Base-by-base conservation (phyloP, 2,888 invertebrate species). In the Vesta saturnalis region DNA sequence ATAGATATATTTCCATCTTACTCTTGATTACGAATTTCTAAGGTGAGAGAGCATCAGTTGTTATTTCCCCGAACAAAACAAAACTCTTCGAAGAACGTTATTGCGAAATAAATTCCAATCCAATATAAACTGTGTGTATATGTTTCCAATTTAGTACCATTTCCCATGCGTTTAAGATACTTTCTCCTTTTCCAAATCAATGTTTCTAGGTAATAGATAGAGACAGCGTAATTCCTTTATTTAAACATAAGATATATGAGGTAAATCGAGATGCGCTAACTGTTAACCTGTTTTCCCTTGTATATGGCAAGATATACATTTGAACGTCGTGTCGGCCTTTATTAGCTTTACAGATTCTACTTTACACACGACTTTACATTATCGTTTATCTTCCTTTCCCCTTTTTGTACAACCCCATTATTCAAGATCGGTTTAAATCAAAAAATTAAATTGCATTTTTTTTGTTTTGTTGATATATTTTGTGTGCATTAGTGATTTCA, bases 241-340 rank as follows among this genome's bases (percentile, higher is more conserved):
- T 52, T 19, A 59, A 59, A 22, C 59, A 4, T 46, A 60, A 60
- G 52, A 60, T 23, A 46, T 60, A 60, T 14, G 55, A 47, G 57
- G 61, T 67, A 62, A 67, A 62, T 67, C 62, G 56, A 67, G 61
- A 61, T 59, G 67, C 61, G 58, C 58, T 67, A 67, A 67, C 61
- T 62, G 62, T 55, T 54, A 67, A 67, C 61, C 56, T 61, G 58
- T 67, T 67, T 67, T 62, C 67, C 39, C 49, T 67, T 67, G 62
- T 67, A 67, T 67, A 62, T 62, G 52, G 67, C 52, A 23, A 54
- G 59, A 30, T 60, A 60, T 59, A 64, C 64, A 49, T 64, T 60
- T 59, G 59, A 64, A 60, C 58, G 67, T 60, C 67, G 47, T 49
- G 47, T 49, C 62, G 67, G 62, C 21, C 61, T 22, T 67, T 67